Evolutionary conservation across 2,797 vertebrate genomes (phyloP), one percentile per base, ranked within the genome.

Genomic region (Apogon talboti): DNA sequence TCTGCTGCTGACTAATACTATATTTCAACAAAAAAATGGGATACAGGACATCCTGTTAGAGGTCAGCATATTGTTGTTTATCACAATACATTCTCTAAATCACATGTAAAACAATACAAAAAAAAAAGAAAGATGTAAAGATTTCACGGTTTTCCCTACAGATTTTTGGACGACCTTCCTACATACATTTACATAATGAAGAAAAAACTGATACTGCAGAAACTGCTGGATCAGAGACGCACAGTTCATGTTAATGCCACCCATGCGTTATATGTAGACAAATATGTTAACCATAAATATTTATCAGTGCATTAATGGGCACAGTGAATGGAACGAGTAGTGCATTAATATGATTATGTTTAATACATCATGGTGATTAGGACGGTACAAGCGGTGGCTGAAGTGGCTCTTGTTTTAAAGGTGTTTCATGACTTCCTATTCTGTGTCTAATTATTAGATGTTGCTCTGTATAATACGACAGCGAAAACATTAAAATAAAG

Each of bases 101-200:
- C 5, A 2, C 28, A 30, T 30, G 7, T 30, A 28, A 1, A 28
- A 28, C 3, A 28, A 28, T 28, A 5, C 24, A 4, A 28, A 28
- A 21, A 28, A 28, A 28, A 28, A 28, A 28, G 24, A 28, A 28
- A 35, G 33, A 35, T 35, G 33, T 10, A 35, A 8, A 35, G 33
- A 35, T 3, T 28, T 28, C 6, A 4, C n/a, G n/a, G 33, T 35
- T 57, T 64, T 79, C 38, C 67, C 30, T 44, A 19, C 18, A 47
- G 45, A 33, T 30, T 28, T 67, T 66, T 41, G 3, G 19, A 64
- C 46, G 64, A 72, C 19, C 30, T 56, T 68, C 12, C 49, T 60
- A 41, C 64, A 72, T 69, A 63, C 35, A 79, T 88, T 66, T 79
- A 65, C 71, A 86, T 72, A 79, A 74, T 71, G 40, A 59, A 4